Percentiles rank a stretch among this genome's conserved stretches.
phyloP scores from a whole-genome alignment of 2,888 invertebrate genomes.

The Platypus cylindrus region DNA sequence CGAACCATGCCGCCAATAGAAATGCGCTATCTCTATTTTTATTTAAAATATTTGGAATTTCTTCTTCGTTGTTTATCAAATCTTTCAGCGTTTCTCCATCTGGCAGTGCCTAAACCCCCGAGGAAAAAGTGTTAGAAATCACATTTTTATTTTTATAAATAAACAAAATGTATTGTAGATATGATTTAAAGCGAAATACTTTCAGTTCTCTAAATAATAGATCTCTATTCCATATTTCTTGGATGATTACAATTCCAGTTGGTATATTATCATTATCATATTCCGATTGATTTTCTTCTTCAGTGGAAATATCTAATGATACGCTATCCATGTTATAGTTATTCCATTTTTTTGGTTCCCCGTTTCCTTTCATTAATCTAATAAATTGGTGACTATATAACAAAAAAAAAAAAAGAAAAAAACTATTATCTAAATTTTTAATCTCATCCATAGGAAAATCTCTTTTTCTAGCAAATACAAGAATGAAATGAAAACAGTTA shows the following conservation, averaged over 20 bases:
- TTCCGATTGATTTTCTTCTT: slow-evolving; percentile 39
- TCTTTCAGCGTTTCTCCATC: slow-evolving; percentile 33
- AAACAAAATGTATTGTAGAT: background rate
- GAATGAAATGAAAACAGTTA: no score
- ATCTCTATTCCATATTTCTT: slow-evolving; percentile 31
- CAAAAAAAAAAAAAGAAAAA: no score
- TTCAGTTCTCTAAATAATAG: slow-evolving; percentile 25
- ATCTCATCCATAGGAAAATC: no score
- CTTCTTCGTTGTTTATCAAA: slow-evolving; percentile 33
- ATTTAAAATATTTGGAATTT: slow-evolving; percentile 37
- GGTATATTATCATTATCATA: no score
- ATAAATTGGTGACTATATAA: no score
- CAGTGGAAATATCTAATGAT: slow-evolving; percentile 38
- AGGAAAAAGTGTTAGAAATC: no score
- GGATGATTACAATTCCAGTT: no score
- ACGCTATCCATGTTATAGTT: slow-evolving; percentile 14
- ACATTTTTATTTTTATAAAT: no score
- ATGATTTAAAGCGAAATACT: no score
- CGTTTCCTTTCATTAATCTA: background rate
- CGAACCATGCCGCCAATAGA: slow-evolving; percentile 50
- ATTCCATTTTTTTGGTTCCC: background rate
- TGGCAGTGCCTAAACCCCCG: slow-evolving; percentile 35
- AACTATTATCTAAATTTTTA: no score
- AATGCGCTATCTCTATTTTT: slow-evolving; percentile 40
- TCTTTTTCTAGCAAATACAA: background rate